Conservation (phyloP, 2,797 vertebrate genomes). For the Amphiprion clarkii region DNA sequence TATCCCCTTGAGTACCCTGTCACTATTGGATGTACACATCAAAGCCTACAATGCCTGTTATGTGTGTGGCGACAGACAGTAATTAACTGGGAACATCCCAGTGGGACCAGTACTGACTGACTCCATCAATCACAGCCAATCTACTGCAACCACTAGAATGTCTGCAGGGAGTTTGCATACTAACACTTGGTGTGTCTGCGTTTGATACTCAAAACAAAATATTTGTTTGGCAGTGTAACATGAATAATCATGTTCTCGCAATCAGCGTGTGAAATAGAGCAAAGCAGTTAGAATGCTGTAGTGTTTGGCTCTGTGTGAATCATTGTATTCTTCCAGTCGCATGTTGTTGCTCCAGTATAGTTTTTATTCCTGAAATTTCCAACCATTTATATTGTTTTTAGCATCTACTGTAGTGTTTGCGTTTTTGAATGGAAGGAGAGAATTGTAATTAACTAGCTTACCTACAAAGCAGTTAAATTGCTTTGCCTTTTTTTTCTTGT, state of each 20-base stretch:
- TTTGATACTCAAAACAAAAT: conserved; percentile 19
- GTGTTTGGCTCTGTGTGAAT: neutral
- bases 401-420: neutral
- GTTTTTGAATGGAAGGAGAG: neutral
- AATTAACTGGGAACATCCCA: conserved; percentile 79
- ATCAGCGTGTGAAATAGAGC: neutral
- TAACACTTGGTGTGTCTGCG: conserved; percentile 36
- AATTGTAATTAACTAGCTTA: neutral
- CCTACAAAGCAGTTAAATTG: neutral
- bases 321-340: neutral
- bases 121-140: conserved; percentile 74
- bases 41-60: conserved; percentile 66
- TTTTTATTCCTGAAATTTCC: neutral
- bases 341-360: neutral
- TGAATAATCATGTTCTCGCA: conserved; percentile 1
- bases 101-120: conserved; percentile 72
- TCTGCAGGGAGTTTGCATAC: conserved; percentile 60
- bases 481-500: neutral
- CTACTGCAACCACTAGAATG: conserved; percentile 73
- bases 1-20: conserved; percentile 46
- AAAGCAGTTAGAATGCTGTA: neutral
- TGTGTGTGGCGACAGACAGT: conserved; percentile 76
- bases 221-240: conserved; percentile 32
- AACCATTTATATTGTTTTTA: neutral
- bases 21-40: conserved; percentile 65